Base-by-base conservation (phyloP, 1,140 invertebrate species). In the Drosophila arizonae region DNA sequence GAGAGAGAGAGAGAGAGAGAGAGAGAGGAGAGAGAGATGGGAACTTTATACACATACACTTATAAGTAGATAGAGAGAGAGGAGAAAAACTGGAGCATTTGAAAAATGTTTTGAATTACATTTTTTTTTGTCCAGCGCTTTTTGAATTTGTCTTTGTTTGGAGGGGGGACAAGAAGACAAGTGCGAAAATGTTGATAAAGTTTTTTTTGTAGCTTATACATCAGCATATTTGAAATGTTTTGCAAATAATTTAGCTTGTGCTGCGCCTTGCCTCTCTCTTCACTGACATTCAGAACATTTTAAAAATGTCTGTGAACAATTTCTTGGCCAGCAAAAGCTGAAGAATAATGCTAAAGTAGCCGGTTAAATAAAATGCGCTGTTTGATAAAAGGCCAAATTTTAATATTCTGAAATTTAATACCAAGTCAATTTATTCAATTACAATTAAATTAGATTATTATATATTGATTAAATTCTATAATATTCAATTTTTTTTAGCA, bases 31-130 rank as follows among this genome's bases (percentile, higher is more conserved):
- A 24, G 15, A 63, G 17, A 45, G 17, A 48, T n/a, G 5, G 26
- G 6, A 30, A 48, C 66, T n/a, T 6, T 43, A 58, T 24, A 72
- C 21, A 36, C 68, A 76, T 58, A 73, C 79, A 76, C 50, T 62
- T 62, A 64, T 15, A 26, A 13, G 36, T 30, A 39, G 36, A 39
- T 10, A 39, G 10, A 39, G 11, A 39, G 36, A 39, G 36, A 11
- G 41, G 58, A 11, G 13, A 48, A 58, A 76, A 86, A 88, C 62
- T 82, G 62, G 76, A 86, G 77, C 79, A 82, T 79, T 78, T 71
- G 76, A 82, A 86, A 85, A 87, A 82, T 88, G 82, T 86, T 85
- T 82, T 68, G 72, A 68, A 76, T 86, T 87, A 87, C 79, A 82
- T 81, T 87, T 87, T 87, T 87, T 76, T 76, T 88, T 39, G 54